Evolutionary conservation across 2,797 vertebrate genomes (phyloP), one percentile per base, ranked within the genome.

Genomic region (Microctenopoma stevenorrisi): DNA sequence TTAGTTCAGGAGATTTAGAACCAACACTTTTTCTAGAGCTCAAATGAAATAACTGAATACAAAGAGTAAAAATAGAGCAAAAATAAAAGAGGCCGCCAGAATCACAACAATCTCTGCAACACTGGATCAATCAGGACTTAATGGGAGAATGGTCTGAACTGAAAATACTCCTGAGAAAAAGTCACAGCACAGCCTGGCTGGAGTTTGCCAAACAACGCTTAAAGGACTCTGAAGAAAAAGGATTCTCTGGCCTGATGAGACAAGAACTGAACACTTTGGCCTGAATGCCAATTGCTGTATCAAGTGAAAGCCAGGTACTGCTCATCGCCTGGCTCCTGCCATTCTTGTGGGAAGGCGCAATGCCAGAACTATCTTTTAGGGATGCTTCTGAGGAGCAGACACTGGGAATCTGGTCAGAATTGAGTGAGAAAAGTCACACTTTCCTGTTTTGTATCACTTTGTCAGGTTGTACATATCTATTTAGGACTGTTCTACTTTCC

Each of bases 211-310:
- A 87, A 83, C 12, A n/a, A 74, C 68, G 76, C 65, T 69, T 73
- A 64, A 61, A 86, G 44, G 60, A 70, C 66, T 76, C 60, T 48
- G 57, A 80, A 59, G 83, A 68, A 73, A 76, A 50, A 77, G 50
- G 60, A 83, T 82, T 75, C 57, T 72, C 68, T 75, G 76, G 61
- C 66, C 59, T 68, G 81, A 86, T 82, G 72, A 84, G 73, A 81
- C 37, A 55, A 70, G 59, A 76, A 79, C n/a, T 78, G 64, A 75
- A 73, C 53, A 76, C 51, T 78, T 67, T 78, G 64, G 61, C 52
- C 35, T 40, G 66, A 76, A 82, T 72, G 58, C 68, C 73, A 74
- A 72, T 46, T 64, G 59, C 57, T 74, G 42, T 65, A 73, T 75
- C 74, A 73, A 43, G 49, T 72, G 61, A 70, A 66, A 76, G 74